Evolutionary conservation across 2,888 invertebrate species (phyloP).

Genomic region (Lithophane leautieri): DNA sequence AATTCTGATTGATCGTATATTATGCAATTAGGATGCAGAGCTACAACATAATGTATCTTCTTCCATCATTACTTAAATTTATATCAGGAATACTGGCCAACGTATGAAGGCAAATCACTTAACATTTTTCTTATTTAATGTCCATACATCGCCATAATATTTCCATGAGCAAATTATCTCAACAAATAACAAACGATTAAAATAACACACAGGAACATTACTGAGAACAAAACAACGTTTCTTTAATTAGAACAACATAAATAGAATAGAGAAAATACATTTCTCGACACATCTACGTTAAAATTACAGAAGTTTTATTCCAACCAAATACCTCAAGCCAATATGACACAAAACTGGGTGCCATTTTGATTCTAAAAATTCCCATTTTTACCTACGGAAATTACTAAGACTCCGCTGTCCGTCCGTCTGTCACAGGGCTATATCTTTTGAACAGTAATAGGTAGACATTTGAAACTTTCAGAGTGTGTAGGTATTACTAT

Average conservation of each 20-base stretch:
- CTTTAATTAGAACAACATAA: slow-evolving; percentile 37
- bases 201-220: slow-evolving; percentile 20
- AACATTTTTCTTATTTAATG: background rate
- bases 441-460: background rate
- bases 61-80: too few species aligned
- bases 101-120: background rate
- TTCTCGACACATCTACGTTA: background rate
- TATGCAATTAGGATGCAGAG: too few species aligned
- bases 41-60: too few species aligned
- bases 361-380: background rate
- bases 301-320: slow-evolving; percentile 18
- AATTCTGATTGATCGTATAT: too few species aligned
- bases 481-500: background rate
- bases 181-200: slow-evolving; percentile 23
- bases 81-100: background rate
- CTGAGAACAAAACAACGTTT: slow-evolving; percentile 28
- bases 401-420: background rate
- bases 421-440: background rate
- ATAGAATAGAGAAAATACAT: slow-evolving; percentile 32
- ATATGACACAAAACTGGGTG: background rate
- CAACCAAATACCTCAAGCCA: background rate
- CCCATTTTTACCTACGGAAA: too few species aligned
- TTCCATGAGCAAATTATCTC: slow-evolving; percentile 11
- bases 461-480: background rate
- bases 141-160: background rate